These are phyloP conservation scores for Choloepus didactylus DNA, from an alignment of 2,797 vertebrate genomes.

Conservation along the genomic window DNA sequence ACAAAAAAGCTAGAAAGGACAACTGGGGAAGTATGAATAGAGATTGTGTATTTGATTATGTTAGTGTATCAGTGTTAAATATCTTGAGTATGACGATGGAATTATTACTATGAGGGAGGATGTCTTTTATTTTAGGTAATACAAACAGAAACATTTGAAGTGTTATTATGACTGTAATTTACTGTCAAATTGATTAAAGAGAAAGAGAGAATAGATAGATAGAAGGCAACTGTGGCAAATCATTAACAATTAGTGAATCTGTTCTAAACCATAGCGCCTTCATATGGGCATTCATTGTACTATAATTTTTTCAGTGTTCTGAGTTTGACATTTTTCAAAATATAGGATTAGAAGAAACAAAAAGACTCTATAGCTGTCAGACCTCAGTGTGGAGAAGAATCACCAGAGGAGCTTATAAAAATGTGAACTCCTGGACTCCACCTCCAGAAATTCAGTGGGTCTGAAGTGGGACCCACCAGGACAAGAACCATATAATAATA, in stretches of 20 bases:
- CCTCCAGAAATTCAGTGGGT: neutral
- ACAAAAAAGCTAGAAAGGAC: neutral
- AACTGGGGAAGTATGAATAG: neutral
- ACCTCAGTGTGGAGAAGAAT: neutral
- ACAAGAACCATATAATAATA: neutral
- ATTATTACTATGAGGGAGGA: neutral
- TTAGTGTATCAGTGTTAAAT: neutral
- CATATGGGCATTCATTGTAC: neutral
- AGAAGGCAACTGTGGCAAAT: neutral
- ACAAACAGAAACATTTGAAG: neutral
- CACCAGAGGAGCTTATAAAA: neutral
- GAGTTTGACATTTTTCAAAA: neutral
- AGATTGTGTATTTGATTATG: neutral
- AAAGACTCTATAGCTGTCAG: neutral
- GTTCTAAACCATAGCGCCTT: neutral
- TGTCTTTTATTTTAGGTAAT: slow-evolving; percentile 17
- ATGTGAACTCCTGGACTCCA: neutral
- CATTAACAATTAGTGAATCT: neutral
- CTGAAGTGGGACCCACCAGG: neutral
- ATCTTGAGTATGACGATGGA: neutral
- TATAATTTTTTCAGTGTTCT: neutral
- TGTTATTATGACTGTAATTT: neutral
- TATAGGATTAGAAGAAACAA: neutral
- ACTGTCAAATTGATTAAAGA: neutral
- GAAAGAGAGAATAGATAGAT: neutral